Evolutionary conservation across 2,113 vertebrate genomes (phyloP).

Genomic region (Atractosteus spatula): DNA sequence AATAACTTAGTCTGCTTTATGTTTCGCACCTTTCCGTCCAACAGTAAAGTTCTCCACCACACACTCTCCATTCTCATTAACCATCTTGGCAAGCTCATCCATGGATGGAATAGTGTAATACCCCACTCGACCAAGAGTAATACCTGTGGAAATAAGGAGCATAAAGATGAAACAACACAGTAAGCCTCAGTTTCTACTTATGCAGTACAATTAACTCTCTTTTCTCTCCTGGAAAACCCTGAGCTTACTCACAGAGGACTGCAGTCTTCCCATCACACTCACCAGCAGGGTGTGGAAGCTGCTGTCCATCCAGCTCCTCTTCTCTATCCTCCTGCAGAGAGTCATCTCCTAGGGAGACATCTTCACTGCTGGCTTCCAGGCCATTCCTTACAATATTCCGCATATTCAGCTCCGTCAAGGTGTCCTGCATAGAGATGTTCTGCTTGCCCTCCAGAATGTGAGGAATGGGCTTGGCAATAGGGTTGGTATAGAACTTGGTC

Average conservation of each 20-base stretch:
- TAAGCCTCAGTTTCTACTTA: too few species aligned
- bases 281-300: slow-evolving; percentile 83
- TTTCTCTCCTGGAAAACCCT: background rate
- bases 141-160: slow-evolving; percentile 60
- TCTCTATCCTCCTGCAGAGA: slow-evolving; percentile 83
- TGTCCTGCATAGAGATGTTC: slow-evolving; percentile 74
- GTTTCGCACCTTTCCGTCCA: slow-evolving; percentile 79
- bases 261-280: slow-evolving; percentile 6
- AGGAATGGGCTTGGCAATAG: slow-evolving; percentile 82
- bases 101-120: slow-evolving; percentile 93
- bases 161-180: background rate
- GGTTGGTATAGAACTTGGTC: slow-evolving; percentile 81
- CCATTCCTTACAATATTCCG: slow-evolving; percentile 69
- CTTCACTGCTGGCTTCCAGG: slow-evolving; percentile 84
- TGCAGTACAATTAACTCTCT: too few species aligned
- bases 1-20: background rate
- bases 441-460: slow-evolving; percentile 68
- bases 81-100: slow-evolving; percentile 81
- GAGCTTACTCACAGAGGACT: background rate
- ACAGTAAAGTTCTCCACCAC: slow-evolving; percentile 88
- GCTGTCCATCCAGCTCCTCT: slow-evolving; percentile 59
- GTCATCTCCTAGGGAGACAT: slow-evolving; percentile 81
- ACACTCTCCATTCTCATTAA: slow-evolving; percentile 78
- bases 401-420: slow-evolving; percentile 82
- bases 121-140: slow-evolving; percentile 78